Base-by-base conservation (phyloP, 2,888 invertebrate species). In the Ormyrus nitidulus region DNA sequence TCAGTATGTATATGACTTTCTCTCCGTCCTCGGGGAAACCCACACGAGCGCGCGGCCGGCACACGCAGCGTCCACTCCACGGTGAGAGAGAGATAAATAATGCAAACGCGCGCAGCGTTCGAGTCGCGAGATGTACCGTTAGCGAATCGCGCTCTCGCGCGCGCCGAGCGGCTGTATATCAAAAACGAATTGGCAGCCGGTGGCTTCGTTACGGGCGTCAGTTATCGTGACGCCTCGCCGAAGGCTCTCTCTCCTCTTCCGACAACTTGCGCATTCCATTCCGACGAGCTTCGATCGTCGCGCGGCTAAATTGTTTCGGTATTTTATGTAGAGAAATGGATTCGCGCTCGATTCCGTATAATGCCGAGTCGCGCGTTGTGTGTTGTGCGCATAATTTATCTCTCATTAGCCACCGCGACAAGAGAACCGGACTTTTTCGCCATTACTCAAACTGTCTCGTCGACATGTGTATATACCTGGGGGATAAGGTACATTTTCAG, bases 1-100 rank as follows among this genome's bases (percentile, higher is more conserved):
- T 74, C 77, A 83, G 59, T 72, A 71, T 72, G 64, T 62, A 74
- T 79, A 34, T 75, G 53, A 76, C 66, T 65, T 79, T 75, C 71
- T 79, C 70, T 62, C 61, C 69, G 56, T 48, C 64, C 51, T 19
- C 34, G 61, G 44, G 72, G 53, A 64, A 62, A 73, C 54, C 10
- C 19, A n/a, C n/a, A 34, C 34, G 34, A 34, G 4, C 2, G 3
- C 34, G 3, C 0, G 34, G 13, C 46, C 46, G 46, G 13, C 56
- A 48, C 64, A 19, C n/a, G 65, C 19, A 19, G 19, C 19, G 1
- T 19, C 19, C 19, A 19, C 19, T 19, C 19, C 19, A 19, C 19
- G 19, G 19, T 0, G 19, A 19, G 19, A 19, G 19, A 76, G 54
- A 34, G 64, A 73, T 61, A 69, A 76, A 76, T 76, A 69, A 54